phyloP scores from a whole-genome alignment of 1,140 invertebrate genomes.

The Drosophila cardini region DNA sequence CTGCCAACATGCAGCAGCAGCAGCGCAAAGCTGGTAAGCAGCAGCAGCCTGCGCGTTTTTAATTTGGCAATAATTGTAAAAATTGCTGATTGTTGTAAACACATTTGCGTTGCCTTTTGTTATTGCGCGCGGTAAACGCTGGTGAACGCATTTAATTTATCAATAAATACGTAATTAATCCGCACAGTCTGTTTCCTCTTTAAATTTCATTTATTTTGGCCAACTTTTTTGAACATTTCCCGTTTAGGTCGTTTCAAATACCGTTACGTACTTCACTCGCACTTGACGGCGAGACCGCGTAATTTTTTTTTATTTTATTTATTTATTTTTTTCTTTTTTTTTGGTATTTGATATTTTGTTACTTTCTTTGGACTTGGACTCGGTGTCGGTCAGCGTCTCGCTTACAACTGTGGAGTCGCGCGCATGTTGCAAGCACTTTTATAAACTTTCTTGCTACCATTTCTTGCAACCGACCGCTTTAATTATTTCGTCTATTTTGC shows the following conservation, averaged over 20 bases:
- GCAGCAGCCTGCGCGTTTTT: conserved; percentile 32
- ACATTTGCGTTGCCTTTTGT: conserved; percentile 68
- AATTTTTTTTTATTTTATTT: conserved; percentile 17
- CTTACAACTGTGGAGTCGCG: conserved; percentile 67
- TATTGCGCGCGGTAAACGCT: conserved; percentile 16
- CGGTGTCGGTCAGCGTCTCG: conserved; percentile 53
- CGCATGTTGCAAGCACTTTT: conserved; percentile 79
- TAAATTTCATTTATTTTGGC: conserved; percentile 7
- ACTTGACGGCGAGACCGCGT: conserved; percentile 14
- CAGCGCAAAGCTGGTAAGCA: conserved; percentile 28
- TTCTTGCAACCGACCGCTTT: conserved; percentile 58
- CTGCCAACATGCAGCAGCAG: conserved; percentile 46
- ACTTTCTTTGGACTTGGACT: conserved; percentile 50
- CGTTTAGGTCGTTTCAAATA: conserved; percentile 61
- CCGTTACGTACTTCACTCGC: conserved; percentile 55
- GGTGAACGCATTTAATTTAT: conserved; percentile 71
- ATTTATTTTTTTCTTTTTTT: conserved; percentile 2
- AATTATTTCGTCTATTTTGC: conserved; percentile 78
- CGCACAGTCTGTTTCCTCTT: conserved; percentile 11
- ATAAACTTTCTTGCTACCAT: conserved; percentile 74
- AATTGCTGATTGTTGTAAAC: conserved; percentile 65
- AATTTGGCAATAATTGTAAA: conserved; percentile 44
- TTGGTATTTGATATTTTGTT: conserved; percentile 24
- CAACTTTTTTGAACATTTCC: conserved; percentile 19
- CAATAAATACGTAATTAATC: conserved; percentile 42